These are phyloP conservation scores for Rhombomys opimus DNA, from an alignment of 2,113 vertebrate species.

Conservation along the genomic window DNA sequence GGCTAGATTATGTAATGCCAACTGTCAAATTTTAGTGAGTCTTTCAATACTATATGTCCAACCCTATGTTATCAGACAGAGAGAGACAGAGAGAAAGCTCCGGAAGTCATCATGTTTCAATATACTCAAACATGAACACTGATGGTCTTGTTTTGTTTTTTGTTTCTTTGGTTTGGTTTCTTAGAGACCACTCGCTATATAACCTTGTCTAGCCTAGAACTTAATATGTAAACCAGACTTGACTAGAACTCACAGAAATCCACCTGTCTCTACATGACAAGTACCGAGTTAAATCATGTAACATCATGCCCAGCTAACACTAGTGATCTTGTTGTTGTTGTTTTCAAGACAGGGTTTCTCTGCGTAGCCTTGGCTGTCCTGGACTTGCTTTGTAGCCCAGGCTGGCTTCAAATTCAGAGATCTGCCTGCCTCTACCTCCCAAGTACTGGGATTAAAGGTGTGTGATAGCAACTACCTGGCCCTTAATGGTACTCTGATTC, in stretches of 20 bases:
- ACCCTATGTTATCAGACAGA: neutral
- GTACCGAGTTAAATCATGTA: neutral
- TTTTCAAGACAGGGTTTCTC: neutral
- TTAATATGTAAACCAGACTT: neutral
- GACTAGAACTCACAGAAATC: neutral
- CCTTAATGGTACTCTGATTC: neutral
- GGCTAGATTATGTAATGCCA: neutral
- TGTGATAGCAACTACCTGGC: neutral
- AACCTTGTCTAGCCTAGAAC: neutral
- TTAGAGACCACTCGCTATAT: neutral
- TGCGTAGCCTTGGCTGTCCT: neutral
- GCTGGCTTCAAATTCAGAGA: neutral
- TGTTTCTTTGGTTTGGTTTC: neutral
- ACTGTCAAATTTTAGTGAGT: neutral
- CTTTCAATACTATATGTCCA: neutral
- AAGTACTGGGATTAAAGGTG: neutral
- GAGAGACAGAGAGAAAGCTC: neutral
- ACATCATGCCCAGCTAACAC: neutral
- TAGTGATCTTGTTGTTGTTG: neutral
- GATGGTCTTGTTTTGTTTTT: neutral
- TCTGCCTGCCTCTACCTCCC: neutral
- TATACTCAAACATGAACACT: neutral
- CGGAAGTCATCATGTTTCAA: neutral
- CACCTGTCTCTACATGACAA: neutral
- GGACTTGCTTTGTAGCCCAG: neutral